Percentiles rank a stretch among this genome's conserved stretches.
Conservation (phyloP, 2,888 invertebrate genomes). For the Steinernema scapterisci region DNA sequence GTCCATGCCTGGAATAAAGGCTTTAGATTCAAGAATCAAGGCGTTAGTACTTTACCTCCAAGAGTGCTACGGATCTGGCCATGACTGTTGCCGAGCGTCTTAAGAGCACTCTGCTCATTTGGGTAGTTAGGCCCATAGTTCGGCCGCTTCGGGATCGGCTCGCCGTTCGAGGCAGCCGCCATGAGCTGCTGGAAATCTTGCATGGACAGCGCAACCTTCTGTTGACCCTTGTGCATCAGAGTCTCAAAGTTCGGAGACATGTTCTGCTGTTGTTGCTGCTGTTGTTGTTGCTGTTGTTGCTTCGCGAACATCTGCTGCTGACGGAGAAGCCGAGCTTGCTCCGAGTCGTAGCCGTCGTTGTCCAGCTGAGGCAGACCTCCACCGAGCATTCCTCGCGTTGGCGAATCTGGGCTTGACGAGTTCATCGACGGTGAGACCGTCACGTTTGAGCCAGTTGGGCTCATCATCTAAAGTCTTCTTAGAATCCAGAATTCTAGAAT, state of each 20-base stretch:
- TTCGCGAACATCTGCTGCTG: constrained; percentile 28
- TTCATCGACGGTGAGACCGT: constrained; percentile 8
- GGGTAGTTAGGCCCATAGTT: not conserved
- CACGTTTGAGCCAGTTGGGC: constrained; percentile 11
- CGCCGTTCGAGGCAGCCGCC: constrained; percentile 21
- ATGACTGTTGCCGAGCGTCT: not conserved
- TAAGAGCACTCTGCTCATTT: not conserved
- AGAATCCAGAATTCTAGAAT: not conserved
- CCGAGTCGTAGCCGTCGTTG: not conserved
- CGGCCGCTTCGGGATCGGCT: not conserved
- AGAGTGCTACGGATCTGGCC: constrained; percentile 15
- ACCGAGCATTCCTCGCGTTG: not conserved
- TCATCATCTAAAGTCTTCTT: not conserved
- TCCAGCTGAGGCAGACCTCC: not conserved
- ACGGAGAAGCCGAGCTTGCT: constrained; percentile 8
- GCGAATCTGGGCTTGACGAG: constrained; percentile 4
- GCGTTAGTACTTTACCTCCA: too few species aligned
- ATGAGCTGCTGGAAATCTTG: constrained; percentile 33
- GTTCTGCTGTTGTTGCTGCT: not conserved
- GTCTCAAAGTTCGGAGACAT: constrained; percentile 27
- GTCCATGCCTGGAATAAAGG: not conserved
- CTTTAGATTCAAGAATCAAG: too few species aligned
- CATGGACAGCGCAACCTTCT: constrained; percentile 34
- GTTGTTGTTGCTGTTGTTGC: not conserved
- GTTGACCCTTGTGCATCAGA: constrained; percentile 29